phyloP scores from a whole-genome alignment of 2,113 vertebrate species.

The Aegotheles bennettii region DNA sequence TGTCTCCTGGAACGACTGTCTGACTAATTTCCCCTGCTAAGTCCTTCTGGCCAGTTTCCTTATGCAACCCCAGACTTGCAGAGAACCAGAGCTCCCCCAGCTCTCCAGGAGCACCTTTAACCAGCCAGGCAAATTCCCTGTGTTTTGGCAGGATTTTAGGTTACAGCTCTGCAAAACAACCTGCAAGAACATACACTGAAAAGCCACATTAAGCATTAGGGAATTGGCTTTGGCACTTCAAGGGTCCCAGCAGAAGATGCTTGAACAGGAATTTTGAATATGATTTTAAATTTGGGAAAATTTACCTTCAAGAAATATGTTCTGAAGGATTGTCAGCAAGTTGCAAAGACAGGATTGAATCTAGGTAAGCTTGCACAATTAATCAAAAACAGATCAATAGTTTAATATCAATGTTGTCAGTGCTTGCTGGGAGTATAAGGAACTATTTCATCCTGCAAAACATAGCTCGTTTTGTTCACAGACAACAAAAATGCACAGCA shows the following conservation, averaged over 20 bases:
- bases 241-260: neutral
- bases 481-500: neutral
- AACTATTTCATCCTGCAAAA: neutral
- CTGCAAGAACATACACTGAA: neutral
- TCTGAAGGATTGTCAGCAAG: neutral
- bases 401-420: neutral
- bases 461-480: neutral
- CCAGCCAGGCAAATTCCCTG: neutral
- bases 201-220: neutral
- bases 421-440: neutral
- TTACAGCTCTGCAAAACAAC: neutral
- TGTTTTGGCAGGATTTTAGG: neutral
- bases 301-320: neutral
- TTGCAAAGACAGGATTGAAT: neutral
- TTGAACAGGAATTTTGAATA: neutral
- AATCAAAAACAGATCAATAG: neutral
- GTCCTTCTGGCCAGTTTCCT: neutral
- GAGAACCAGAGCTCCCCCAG: neutral
- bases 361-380: neutral
- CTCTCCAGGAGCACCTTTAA: neutral
- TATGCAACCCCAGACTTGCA: rapidly evolving
- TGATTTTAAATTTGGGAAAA: neutral
- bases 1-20: neutral
- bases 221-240: neutral
- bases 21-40: neutral